Conservation (phyloP, 2,113 vertebrate species). For the Vicugna pacos region DNA sequence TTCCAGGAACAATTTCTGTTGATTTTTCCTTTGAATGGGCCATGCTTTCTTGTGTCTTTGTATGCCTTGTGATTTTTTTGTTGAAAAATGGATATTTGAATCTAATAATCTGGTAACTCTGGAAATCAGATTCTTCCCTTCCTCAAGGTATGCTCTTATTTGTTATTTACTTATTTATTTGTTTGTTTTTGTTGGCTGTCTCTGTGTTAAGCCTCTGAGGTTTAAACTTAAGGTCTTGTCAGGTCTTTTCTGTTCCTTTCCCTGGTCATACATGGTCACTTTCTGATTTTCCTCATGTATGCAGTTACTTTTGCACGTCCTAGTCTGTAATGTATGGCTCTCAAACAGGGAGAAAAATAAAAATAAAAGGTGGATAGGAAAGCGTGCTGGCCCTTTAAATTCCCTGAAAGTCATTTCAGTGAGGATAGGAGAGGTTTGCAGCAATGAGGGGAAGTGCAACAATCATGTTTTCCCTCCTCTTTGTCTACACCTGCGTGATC, state of each 20-base stretch:
- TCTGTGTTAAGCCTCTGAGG: background rate
- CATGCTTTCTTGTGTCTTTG: background rate
- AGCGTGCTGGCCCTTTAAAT: background rate
- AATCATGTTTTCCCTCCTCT: background rate
- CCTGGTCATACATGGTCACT: background rate
- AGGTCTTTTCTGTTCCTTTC: background rate
- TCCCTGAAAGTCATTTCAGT: background rate
- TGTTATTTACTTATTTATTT: background rate
- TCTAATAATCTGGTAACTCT: background rate
- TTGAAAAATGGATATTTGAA: background rate
- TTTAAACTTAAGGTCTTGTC: background rate
- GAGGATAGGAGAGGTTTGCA: background rate
- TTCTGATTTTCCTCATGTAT: background rate
- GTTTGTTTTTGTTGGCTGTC: background rate
- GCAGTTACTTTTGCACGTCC: background rate
- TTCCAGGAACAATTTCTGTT: background rate
- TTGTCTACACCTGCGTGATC: background rate
- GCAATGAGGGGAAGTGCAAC: background rate
- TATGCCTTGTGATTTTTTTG: background rate
- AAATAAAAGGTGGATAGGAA: background rate
- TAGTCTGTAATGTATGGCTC: background rate
- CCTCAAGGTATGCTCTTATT: background rate
- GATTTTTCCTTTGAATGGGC: background rate
- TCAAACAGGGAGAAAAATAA: background rate
- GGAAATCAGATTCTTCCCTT: background rate